Evolutionary conservation across 2,888 invertebrate species (phyloP).

Genomic region (Dicranocentrus wangi): DNA sequence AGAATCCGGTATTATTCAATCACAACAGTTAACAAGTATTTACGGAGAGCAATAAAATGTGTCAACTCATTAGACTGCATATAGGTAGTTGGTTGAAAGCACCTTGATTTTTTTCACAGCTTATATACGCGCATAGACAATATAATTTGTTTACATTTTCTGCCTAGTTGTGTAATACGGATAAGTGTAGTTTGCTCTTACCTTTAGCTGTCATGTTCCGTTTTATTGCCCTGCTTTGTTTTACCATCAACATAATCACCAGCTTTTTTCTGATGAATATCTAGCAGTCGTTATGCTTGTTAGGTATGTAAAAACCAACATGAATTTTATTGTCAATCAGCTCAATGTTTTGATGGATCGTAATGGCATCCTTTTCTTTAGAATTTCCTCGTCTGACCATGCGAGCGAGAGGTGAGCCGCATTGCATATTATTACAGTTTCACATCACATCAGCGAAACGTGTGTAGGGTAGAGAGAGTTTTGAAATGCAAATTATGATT

Average conservation of each 20-base stretch:
- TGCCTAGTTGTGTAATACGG: too few relatives aligned
- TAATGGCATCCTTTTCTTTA: too few relatives aligned
- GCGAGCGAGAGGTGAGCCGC: too few relatives aligned
- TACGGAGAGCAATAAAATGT: slow-evolving; percentile 50
- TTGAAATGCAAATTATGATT: too few relatives aligned
- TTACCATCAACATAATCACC: slow-evolving; percentile 33
- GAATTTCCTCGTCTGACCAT: too few relatives aligned
- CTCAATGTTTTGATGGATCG: slow-evolving; percentile 14
- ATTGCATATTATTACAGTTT: too few relatives aligned
- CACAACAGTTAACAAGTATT: slow-evolving; percentile 40
- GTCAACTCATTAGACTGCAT: slow-evolving; percentile 58
- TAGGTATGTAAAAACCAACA: background rate
- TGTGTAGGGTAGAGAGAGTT: too few relatives aligned
- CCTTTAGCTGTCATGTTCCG: slow-evolving; percentile 43
- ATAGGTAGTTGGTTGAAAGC: slow-evolving; percentile 38
- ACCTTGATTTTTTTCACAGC: slow-evolving; percentile 38
- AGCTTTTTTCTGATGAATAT: slow-evolving; percentile 43
- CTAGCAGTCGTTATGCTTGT: slow-evolving; percentile 27
- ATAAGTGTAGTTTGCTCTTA: background rate
- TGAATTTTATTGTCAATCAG: slow-evolving; percentile 56
- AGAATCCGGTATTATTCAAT: slow-evolving; percentile 46
- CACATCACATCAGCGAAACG: too few relatives aligned
- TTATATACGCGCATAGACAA: background rate
- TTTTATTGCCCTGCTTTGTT: slow-evolving; percentile 45
- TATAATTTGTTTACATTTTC: too few relatives aligned